Percentiles rank a stretch among this genome's conserved stretches.
Evolutionary conservation across 2,113 vertebrate genomes (phyloP).

Genomic region (Colinus virginianus): DNA sequence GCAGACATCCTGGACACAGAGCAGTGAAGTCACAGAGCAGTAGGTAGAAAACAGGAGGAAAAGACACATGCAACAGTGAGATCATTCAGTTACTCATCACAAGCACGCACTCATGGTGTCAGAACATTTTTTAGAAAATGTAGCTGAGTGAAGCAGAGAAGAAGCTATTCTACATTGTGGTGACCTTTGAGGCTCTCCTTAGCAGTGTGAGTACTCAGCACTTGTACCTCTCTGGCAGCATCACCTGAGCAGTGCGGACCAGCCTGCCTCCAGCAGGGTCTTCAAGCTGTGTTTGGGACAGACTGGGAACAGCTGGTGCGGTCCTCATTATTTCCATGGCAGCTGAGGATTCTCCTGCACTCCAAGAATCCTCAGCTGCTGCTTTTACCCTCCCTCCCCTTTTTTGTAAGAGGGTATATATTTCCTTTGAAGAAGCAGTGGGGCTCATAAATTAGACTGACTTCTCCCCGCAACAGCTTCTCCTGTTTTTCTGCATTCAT

Average conservation of each 20-base stretch:
- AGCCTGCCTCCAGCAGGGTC: too few species aligned
- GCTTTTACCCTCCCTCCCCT: neutral
- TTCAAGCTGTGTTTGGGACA: neutral
- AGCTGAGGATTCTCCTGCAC: conserved; percentile 62
- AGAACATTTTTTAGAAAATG: neutral
- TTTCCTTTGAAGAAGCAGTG: conserved; percentile 59
- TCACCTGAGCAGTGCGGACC: too few species aligned
- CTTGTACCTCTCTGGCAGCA: neutral
- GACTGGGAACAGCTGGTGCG: conserved; percentile 52
- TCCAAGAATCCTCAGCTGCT: conserved; percentile 64
- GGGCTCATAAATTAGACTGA: conserved; percentile 53
- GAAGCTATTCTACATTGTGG: neutral
- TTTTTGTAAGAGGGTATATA: conserved; percentile 26
- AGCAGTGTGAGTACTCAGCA: neutral
- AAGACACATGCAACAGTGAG: neutral
- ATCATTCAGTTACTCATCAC: conserved; percentile 17
- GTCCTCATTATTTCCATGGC: conserved; percentile 48
- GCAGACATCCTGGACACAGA: neutral
- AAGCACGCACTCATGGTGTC: neutral
- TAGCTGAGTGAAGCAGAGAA: neutral
- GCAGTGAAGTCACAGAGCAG: neutral
- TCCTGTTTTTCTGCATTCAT: conserved; percentile 39
- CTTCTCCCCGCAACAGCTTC: conserved; percentile 23
- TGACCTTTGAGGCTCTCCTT: neutral
- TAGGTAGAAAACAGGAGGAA: neutral